Percentiles rank a stretch among this genome's conserved stretches.
phyloP scores from a whole-genome alignment of 2,113 vertebrate species.

The Psittacara wagleri region DNA sequence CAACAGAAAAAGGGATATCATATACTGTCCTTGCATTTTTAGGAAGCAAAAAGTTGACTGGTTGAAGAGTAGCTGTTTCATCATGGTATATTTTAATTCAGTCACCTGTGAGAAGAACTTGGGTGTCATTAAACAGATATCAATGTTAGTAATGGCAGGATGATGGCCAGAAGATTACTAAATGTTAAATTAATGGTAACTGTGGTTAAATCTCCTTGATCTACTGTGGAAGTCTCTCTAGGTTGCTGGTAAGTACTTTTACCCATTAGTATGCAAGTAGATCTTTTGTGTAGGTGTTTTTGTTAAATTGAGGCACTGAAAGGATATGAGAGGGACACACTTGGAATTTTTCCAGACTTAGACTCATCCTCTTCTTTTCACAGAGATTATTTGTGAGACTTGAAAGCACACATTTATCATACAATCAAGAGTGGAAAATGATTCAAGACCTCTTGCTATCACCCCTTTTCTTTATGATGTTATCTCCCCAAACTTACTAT shows the following conservation, averaged over 20 bases:
- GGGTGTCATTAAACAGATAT: not conserved
- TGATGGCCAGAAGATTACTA: not conserved
- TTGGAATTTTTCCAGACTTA: conserved; percentile 13
- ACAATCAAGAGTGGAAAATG: not conserved
- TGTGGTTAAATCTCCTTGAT: not conserved
- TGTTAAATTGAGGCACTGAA: conserved; percentile 1
- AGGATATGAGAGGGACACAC: not conserved
- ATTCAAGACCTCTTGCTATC: not conserved
- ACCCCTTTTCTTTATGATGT: not conserved
- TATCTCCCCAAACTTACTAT: not conserved
- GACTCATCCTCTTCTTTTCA: not conserved
- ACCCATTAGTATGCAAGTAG: not conserved
- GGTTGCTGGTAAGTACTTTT: not conserved
- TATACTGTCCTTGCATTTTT: not conserved
- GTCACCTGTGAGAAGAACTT: not conserved
- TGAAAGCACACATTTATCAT: not conserved
- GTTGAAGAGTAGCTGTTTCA: not conserved
- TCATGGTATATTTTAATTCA: not conserved
- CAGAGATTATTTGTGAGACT: not conserved
- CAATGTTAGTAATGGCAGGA: not conserved
- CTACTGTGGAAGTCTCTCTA: not conserved
- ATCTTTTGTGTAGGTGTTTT: not conserved
- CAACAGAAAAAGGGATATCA: not conserved
- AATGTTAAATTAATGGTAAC: not conserved
- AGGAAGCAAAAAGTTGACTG: not conserved